These are phyloP conservation scores for Lathamus discolor DNA, from an alignment of 2,113 vertebrate species.

Conservation along the genomic window DNA sequence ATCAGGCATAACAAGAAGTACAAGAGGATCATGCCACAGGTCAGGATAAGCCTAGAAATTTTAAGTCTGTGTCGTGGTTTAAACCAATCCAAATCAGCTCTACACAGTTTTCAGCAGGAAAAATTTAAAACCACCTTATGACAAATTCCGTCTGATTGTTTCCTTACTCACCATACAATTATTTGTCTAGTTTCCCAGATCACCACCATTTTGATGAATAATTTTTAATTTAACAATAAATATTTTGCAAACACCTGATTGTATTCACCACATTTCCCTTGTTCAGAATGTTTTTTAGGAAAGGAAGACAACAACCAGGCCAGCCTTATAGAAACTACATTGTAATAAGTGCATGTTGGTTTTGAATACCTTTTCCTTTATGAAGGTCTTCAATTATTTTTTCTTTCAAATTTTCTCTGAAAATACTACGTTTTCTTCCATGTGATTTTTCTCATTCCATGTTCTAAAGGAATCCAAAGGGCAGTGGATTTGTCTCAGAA, in stretches of 20 bases:
- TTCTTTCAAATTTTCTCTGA: not conserved
- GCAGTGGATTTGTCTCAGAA: not conserved
- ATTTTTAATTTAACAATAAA: not conserved
- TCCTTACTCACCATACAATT: not conserved
- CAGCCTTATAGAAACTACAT: not conserved
- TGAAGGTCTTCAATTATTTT: not conserved
- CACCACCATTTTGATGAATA: not conserved
- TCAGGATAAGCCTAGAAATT: not conserved
- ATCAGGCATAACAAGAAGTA: not conserved
- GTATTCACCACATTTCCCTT: not conserved
- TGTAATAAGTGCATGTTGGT: not conserved
- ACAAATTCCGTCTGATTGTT: not conserved
- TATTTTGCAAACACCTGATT: not conserved
- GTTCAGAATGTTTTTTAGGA: not conserved
- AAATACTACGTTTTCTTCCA: not conserved
- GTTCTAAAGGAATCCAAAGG: not conserved
- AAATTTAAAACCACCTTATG: not conserved
- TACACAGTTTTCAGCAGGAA: not conserved
- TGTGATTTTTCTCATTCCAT: not conserved
- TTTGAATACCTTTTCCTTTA: not conserved
- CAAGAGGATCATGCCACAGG: not conserved
- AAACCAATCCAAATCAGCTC: too few relatives aligned
- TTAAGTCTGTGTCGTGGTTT: too few relatives aligned
- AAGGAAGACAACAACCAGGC: not conserved
- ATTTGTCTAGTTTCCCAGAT: not conserved